A percentile compares a stretch with the other conserved stretches of the same genome.
phyloP scores from a whole-genome alignment of 1,140 invertebrate genomes.

The Nephotettix cincticeps region DNA sequence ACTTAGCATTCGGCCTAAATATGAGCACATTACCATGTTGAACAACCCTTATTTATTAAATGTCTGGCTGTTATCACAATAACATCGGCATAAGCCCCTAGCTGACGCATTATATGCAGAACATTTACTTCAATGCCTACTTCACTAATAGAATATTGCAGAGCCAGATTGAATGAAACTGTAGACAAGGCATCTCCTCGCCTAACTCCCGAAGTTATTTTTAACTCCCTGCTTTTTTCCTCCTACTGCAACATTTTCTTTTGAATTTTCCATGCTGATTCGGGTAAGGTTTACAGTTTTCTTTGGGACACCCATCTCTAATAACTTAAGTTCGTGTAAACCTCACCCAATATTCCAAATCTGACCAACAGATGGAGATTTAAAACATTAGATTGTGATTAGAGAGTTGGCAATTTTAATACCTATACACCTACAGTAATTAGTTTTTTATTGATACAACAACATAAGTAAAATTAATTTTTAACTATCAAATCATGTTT shows the following conservation, averaged over 20 bases:
- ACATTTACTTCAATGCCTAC: not conserved
- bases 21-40: no score
- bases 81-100: not conserved
- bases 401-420: no score
- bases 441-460: no score
- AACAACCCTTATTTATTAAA: no score
- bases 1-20: no score
- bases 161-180: not conserved
- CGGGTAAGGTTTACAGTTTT: not conserved
- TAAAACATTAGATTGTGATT: no score
- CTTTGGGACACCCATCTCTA: not conserved
- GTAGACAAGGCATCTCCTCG: constrained; percentile 1
- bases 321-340: not conserved
- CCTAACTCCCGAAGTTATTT: not conserved
- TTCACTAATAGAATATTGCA: not conserved
- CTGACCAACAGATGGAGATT: no score
- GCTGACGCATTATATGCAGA: not conserved
- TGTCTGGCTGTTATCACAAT: no score
- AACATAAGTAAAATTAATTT: no score
- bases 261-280: not conserved
- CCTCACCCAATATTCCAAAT: no score
- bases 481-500: no score
- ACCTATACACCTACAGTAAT: no score
- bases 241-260: not conserved
- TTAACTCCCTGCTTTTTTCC: not conserved